Evolutionary conservation across 2,113 vertebrate species (phyloP).

Genomic region (Corvus moneduloides): DNA sequence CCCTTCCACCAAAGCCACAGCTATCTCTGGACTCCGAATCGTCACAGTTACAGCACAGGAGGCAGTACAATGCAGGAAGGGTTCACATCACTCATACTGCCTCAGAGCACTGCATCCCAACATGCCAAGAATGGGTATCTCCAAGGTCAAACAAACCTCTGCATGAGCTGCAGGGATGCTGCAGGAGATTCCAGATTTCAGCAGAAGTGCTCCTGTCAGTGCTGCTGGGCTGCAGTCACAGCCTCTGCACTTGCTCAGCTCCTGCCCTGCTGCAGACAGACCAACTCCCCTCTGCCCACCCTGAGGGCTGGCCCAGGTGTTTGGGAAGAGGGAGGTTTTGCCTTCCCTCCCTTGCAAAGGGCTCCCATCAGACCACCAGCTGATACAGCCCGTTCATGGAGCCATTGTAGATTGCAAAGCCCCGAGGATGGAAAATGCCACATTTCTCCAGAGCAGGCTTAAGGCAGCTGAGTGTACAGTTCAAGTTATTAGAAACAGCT

Average conservation of each 20-base stretch:
- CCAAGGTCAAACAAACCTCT: background rate
- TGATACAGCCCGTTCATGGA: accelerated
- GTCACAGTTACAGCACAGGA: background rate
- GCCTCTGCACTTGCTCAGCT: background rate
- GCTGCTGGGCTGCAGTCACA: background rate
- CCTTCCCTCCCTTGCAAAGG: background rate
- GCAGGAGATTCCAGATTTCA: background rate
- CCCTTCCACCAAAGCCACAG: background rate
- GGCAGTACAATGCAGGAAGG: background rate
- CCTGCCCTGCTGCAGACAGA: background rate
- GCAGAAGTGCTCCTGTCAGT: background rate
- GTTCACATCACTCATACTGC: background rate
- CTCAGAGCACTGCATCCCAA: background rate
- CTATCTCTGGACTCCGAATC: background rate
- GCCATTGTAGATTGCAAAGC: accelerated
- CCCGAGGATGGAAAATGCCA: background rate
- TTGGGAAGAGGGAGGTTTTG: background rate
- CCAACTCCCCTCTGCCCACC: background rate
- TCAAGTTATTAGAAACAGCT: background rate
- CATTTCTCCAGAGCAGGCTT: background rate
- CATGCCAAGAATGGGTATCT: background rate
- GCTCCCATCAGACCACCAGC: background rate
- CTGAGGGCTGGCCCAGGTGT: background rate
- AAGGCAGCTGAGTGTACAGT: background rate
- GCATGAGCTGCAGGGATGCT: background rate